These are phyloP conservation scores for Gallinago paraguaiae DNA, from an alignment of 2,113 vertebrate species.

Conservation along the genomic window DNA sequence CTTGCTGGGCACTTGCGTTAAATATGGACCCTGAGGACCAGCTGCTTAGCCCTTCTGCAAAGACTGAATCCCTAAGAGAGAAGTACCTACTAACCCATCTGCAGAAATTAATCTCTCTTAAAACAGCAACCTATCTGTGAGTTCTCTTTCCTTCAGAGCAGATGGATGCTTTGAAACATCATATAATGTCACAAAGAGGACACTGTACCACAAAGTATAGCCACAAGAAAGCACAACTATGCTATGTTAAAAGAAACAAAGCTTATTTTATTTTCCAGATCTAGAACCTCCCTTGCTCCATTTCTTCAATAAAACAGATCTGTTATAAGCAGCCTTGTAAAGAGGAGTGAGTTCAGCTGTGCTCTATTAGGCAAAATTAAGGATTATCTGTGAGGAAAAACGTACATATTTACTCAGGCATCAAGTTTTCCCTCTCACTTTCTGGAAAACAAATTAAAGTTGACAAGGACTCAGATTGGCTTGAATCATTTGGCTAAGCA, in stretches of 20 bases:
- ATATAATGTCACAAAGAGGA: not conserved
- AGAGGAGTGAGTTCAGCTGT: not conserved
- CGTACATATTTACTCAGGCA: not conserved
- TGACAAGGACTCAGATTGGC: not conserved
- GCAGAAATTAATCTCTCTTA: not conserved
- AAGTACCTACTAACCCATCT: not conserved
- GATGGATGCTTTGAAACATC: not conserved
- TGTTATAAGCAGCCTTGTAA: not conserved
- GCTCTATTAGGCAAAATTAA: not conserved
- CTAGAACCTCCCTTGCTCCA: not conserved
- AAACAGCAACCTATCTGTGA: not conserved
- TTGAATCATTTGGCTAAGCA: not conserved
- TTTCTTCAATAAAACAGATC: not conserved
- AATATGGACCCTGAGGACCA: not conserved
- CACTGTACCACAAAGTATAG: not conserved
- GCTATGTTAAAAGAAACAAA: not conserved
- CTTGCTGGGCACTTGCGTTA: not conserved
- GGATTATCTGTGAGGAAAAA: not conserved
- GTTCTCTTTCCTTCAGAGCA: not conserved
- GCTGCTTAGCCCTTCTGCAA: not conserved
- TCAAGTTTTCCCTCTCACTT: not conserved
- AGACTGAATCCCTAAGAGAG: not conserved
- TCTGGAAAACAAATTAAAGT: constrained; percentile 9
- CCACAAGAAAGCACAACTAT: not conserved
- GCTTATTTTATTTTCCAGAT: not conserved